A percentile compares a stretch with the other conserved stretches of the same genome.
These are phyloP conservation scores for Drosophila ohnishii DNA, from an alignment of 1,140 invertebrate species.

Conservation along the genomic window DNA sequence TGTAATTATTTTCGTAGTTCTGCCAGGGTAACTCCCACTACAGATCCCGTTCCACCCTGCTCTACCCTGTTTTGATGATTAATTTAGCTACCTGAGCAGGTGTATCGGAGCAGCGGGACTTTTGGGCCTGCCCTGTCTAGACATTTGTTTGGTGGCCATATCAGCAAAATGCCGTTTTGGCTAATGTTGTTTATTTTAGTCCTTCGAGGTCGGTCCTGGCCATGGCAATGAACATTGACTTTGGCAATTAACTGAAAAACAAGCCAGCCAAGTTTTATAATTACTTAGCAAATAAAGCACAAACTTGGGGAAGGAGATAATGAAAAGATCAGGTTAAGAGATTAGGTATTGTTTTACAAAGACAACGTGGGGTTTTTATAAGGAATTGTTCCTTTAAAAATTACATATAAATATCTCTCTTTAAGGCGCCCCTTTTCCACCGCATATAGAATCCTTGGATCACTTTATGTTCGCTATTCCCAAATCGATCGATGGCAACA, in stretches of 20 bases:
- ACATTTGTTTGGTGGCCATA: constrained; percentile 47
- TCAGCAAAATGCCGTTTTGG: constrained; percentile 45
- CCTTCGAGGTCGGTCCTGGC: constrained; percentile 27
- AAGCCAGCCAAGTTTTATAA: constrained; percentile 28
- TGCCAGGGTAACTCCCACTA: constrained; percentile 17
- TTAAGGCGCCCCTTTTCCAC: background rate
- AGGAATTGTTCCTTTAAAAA: background rate
- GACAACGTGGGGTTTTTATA: too few relatives aligned
- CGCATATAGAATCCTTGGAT: constrained; percentile 1
- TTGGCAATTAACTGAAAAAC: constrained; percentile 40
- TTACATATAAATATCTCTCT: too few relatives aligned
- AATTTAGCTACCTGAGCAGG: constrained; percentile 47
- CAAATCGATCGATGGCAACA: constrained; percentile 48
- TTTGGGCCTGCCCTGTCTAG: constrained; percentile 42
- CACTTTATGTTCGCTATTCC: constrained; percentile 30
- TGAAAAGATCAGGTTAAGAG: background rate
- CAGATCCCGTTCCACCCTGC: constrained; percentile 26
- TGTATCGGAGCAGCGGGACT: constrained; percentile 16
- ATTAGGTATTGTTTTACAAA: constrained; percentile 1
- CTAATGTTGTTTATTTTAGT: constrained; percentile 48
- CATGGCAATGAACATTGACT: constrained; percentile 37
- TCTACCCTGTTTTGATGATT: constrained; percentile 28
- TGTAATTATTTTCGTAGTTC: background rate
- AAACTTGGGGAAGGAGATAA: background rate
- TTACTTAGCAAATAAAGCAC: constrained; percentile 26